Percentiles rank a stretch among this genome's conserved stretches.
Conservation (phyloP, 2,888 invertebrate genomes). For the Microplitis manilae region DNA sequence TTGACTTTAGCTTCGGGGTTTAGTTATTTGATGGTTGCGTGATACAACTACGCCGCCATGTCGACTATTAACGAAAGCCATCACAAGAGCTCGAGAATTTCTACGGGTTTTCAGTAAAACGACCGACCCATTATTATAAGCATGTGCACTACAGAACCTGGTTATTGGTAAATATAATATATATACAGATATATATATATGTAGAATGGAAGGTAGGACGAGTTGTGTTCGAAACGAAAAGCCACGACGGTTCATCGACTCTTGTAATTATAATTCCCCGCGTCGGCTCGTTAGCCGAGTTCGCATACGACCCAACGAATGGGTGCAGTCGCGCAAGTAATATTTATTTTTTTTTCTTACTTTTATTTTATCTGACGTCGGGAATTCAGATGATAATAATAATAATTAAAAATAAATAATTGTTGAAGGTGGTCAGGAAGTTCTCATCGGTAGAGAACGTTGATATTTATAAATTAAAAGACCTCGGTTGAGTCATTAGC, state of each 20-base stretch:
- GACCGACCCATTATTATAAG: conserved; percentile 12
- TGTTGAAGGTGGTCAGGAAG: conserved; percentile 38
- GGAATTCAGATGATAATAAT: background rate
- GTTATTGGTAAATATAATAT: background rate
- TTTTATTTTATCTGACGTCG: background rate
- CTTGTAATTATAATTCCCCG: conserved; percentile 53
- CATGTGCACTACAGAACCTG: conserved; percentile 1
- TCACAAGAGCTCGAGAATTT: background rate
- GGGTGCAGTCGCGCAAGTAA: conserved; percentile 27
- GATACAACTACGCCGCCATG: background rate
- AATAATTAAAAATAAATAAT: conserved; percentile 45
- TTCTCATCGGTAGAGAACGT: background rate
- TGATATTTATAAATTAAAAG: background rate
- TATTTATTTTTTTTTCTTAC: conserved; percentile 16
- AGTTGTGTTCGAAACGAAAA: conserved; percentile 30
- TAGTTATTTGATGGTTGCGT: background rate
- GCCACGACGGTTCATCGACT: conserved; percentile 44
- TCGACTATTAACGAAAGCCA: background rate
- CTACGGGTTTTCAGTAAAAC: conserved; percentile 8
- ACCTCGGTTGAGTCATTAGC: conserved; percentile 63
- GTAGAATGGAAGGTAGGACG: background rate
- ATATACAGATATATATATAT: background rate
- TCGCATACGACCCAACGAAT: conserved; percentile 35
- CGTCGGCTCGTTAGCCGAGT: conserved; percentile 52
- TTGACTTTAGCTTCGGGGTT: background rate